These are phyloP conservation scores for Neelides sp. DNA, from an alignment of 1,140 invertebrate genomes.

Conservation along the genomic window DNA sequence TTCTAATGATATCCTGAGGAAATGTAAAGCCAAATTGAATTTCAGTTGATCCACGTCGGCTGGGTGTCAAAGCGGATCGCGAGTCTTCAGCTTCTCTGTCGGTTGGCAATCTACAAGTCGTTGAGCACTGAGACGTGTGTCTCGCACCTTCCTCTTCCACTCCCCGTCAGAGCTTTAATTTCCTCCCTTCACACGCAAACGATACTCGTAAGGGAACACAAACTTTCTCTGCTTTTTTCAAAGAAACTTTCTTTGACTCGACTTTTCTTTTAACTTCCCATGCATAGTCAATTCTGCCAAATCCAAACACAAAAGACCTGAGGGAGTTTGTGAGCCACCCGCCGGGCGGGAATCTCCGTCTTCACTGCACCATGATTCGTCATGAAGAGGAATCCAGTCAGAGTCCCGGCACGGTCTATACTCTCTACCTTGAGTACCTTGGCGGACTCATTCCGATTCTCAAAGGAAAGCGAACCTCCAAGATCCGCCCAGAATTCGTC, in stretches of 20 bases:
- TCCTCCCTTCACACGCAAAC: slow-evolving; percentile 85
- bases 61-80: slow-evolving; percentile 82
- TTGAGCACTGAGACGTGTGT: slow-evolving; percentile 45
- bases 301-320: slow-evolving; percentile 67
- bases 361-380: slow-evolving; percentile 93
- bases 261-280: slow-evolving; percentile 14
- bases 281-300: slow-evolving; percentile 79
- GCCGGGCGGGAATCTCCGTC: slow-evolving; percentile 62
- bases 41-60: slow-evolving; percentile 68
- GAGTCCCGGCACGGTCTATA: slow-evolving; percentile 69
- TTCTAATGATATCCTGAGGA: background rate
- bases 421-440: slow-evolving; percentile 84
- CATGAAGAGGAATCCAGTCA: slow-evolving; percentile 60
- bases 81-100: slow-evolving; percentile 72
- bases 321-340: slow-evolving; percentile 86
- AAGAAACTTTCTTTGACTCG: background rate
- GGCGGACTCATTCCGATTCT: slow-evolving; percentile 90
- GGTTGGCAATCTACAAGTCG: slow-evolving; percentile 51
- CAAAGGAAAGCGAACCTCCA: slow-evolving; percentile 88
- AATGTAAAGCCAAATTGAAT: slow-evolving; percentile 21
- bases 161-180: slow-evolving; percentile 66
- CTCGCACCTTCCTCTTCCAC: slow-evolving; percentile 64
- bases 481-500: slow-evolving; percentile 93
- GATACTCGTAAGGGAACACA: slow-evolving; percentile 60
- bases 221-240: background rate